These are phyloP conservation scores for Tipula helvola DNA, from an alignment of 2,888 invertebrate genomes.

Conservation along the genomic window DNA sequence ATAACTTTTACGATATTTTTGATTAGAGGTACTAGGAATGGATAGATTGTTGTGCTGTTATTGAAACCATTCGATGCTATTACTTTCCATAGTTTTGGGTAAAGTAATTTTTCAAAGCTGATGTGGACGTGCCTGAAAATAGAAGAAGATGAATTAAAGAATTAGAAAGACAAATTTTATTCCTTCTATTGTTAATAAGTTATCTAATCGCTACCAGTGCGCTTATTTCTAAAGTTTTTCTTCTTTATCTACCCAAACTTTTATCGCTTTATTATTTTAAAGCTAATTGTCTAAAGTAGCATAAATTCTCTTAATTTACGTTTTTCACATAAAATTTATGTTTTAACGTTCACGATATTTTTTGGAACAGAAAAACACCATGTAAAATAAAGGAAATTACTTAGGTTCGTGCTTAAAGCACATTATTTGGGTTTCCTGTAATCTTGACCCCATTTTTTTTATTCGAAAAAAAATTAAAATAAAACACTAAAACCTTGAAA, in stretches of 20 bases:
- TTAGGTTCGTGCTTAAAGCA: not conserved
- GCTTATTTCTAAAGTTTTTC: no score
- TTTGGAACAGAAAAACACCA: not conserved
- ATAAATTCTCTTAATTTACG: not conserved
- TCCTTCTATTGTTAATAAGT: no score
- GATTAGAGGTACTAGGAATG: conserved; percentile 63
- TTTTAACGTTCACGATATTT: not conserved
- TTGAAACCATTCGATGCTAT: conserved; percentile 63
- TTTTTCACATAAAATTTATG: not conserved
- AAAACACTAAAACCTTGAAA: not conserved
- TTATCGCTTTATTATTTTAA: no score
- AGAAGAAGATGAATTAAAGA: not conserved
- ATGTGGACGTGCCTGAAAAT: conserved; percentile 37
- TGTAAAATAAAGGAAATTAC: not conserved
- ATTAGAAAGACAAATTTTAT: no score
- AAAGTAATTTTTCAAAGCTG: conserved; percentile 59
- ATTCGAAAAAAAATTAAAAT: not conserved
- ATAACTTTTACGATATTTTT: conserved; percentile 43
- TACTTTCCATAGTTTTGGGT: conserved; percentile 55
- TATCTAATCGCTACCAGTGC: no score
- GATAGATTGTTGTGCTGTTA: conserved; percentile 58
- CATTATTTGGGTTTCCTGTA: not conserved
- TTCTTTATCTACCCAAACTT: no score
- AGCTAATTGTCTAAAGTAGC: not conserved
- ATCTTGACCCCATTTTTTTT: not conserved